Conservation (phyloP, 2,888 invertebrate genomes). For the Latrodectus elegans region DNA sequence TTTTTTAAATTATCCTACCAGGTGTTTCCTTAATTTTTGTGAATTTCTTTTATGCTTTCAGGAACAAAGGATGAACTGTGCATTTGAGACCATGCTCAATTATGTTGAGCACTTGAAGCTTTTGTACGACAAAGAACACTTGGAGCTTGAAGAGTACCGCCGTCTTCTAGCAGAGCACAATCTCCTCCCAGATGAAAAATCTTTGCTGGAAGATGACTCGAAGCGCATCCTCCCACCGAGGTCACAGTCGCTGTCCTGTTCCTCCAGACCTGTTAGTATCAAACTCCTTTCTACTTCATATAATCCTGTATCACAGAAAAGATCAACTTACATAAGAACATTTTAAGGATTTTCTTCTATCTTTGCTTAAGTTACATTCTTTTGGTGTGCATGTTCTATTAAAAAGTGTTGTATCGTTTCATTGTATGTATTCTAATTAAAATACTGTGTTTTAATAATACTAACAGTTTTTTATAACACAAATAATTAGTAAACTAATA, state of each 20-base stretch:
- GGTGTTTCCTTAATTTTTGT: no score
- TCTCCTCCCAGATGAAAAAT: slow-evolving; percentile 39
- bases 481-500: no score
- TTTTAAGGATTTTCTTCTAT: no score
- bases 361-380: no score
- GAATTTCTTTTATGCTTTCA: slow-evolving; percentile 74
- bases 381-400: no score
- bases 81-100: slow-evolving; percentile 79
- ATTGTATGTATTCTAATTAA: no score
- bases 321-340: no score
- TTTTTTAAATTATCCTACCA: no score
- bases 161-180: slow-evolving; percentile 62
- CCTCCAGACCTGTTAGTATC: slow-evolving; percentile 58
- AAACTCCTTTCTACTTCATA: neutral
- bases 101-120: slow-evolving; percentile 79
- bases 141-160: slow-evolving; percentile 78
- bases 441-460: no score
- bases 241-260: slow-evolving; percentile 48
- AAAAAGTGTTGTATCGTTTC: no score
- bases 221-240: slow-evolving; percentile 38
- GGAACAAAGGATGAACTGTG: slow-evolving; percentile 78
- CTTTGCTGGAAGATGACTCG: slow-evolving; percentile 25
- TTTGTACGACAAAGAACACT: slow-evolving; percentile 78
- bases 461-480: no score
- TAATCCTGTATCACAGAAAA: no score